Evolutionary conservation across 2,113 vertebrate genomes (phyloP).

Genomic region (Anguilla rostrata): DNA sequence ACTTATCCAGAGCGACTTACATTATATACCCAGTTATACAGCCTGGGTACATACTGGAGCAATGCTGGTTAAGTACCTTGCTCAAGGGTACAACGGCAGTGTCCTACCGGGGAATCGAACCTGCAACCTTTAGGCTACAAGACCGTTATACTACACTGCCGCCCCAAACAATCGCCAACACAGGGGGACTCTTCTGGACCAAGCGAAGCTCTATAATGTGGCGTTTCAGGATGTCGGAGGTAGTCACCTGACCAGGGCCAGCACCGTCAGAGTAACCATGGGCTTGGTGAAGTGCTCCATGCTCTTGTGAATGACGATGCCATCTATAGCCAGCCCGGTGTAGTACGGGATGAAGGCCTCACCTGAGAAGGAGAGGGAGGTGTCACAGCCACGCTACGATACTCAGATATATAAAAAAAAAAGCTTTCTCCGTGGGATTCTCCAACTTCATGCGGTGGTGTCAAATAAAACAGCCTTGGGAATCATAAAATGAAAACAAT

Average conservation of each 20-base stretch:
- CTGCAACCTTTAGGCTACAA: no score
- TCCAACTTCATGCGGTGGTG: neutral
- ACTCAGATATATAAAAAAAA: neutral
- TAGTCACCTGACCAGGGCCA: slow-evolving; percentile 84
- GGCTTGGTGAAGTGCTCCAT: slow-evolving; percentile 82
- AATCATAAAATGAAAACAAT: neutral
- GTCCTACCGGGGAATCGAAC: no score
- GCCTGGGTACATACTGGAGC: no score
- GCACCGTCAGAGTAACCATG: slow-evolving; percentile 66
- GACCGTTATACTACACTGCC: no score
- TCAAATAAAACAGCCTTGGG: neutral
- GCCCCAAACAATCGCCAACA: no score
- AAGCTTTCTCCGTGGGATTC: no score
- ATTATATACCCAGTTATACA: no score
- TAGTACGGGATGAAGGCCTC: slow-evolving; percentile 90
- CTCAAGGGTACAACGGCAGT: no score
- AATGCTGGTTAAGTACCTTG: no score
- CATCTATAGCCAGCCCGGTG: slow-evolving; percentile 85
- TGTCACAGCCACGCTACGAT: neutral
- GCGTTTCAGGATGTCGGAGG: slow-evolving; percentile 41
- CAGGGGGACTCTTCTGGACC: no score
- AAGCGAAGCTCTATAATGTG: no score
- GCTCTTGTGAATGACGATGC: slow-evolving; percentile 87
- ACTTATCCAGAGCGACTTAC: no score
- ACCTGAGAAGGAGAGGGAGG: slow-evolving; percentile 62